Evolutionary conservation across 2,113 vertebrate genomes (phyloP), one percentile per base, ranked within the genome.

Genomic region (Poeciliopsis retropinna): DNA sequence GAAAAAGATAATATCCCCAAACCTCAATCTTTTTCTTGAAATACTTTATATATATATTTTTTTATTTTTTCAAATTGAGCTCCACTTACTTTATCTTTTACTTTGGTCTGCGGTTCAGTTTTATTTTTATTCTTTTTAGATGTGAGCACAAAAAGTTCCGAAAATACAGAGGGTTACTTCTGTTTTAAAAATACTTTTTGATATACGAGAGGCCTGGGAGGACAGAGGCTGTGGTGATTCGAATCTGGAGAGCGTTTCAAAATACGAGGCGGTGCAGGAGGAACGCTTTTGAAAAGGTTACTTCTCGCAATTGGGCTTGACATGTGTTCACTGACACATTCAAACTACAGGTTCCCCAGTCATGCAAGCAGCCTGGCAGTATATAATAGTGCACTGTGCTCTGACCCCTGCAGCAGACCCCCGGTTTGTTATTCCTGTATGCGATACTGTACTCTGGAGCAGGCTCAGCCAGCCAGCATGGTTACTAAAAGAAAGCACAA

Each of bases 391-490:
- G 64, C 80, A 80, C 88, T 94, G 94, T 94, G 88, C 83, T 87
- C 72, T 63, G 79, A 87, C 83, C 86, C 82, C 32, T 87, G 75
- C 81, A 6, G 77, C 70, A 75, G 88, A 89, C 86, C 84, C 81
- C 60, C 17, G 79, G 87, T 88, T 92, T 94, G 91, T 94, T 95
- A 91, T 95, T 94, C 81, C 94, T 93, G 89, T 87, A 89, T 75
- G 78, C 87, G 85, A 93, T 94, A 92, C 89, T 88, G 91, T 91
- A 89, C 83, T 30, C 79, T 64, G 86, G 84, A 88, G 84, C 39
- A 6, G 83, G 63, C 81, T 84, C 71, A 81, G 82, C 91, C 78
- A 79, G 62, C 76, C 88, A 71, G 83, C 70, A 15, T 82, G 87
- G 92, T 88, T 86, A 88, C 79, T 91, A 87, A 88, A 91, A 88